Conservation (phyloP, 2,888 invertebrate species). For the Agrochola lychnidis region DNA sequence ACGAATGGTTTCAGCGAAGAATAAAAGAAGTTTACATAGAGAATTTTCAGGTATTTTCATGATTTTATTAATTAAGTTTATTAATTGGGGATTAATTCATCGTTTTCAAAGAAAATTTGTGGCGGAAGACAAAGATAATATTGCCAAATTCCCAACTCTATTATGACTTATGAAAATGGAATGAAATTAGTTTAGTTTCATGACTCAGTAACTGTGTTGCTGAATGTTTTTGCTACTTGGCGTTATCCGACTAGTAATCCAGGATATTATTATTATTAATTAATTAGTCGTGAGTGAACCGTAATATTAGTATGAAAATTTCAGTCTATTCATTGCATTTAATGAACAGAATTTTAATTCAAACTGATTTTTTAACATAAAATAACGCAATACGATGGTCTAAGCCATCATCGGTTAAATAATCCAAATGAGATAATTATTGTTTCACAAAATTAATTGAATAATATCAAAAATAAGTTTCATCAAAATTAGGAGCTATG, state of each 20-base stretch:
- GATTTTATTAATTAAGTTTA: not conserved
- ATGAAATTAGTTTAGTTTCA: not conserved
- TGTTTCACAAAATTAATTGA: not conserved
- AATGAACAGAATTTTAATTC: not conserved
- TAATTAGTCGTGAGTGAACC: not conserved
- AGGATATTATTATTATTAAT: not conserved
- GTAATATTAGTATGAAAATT: not conserved
- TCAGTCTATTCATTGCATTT: not conserved
- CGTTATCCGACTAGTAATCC: not conserved
- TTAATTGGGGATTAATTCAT: accelerated
- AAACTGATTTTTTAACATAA: not conserved
- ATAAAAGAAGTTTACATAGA: constrained; percentile 80
- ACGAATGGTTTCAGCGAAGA: constrained; percentile 88
- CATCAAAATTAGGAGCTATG: not conserved
- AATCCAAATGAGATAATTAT: not conserved
- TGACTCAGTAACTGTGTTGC: too few species aligned
- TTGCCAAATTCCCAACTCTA: not conserved
- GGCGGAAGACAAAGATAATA: not conserved
- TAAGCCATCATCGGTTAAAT: not conserved
- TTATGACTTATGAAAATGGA: not conserved
- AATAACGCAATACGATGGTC: not conserved
- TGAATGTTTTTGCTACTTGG: not conserved
- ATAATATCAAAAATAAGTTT: not conserved
- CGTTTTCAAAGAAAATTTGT: not conserved
- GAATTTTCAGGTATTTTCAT: constrained; percentile 82